These are phyloP conservation scores for Drosophila seguyi DNA, from an alignment of 1,140 invertebrate genomes.

Conservation along the genomic window DNA sequence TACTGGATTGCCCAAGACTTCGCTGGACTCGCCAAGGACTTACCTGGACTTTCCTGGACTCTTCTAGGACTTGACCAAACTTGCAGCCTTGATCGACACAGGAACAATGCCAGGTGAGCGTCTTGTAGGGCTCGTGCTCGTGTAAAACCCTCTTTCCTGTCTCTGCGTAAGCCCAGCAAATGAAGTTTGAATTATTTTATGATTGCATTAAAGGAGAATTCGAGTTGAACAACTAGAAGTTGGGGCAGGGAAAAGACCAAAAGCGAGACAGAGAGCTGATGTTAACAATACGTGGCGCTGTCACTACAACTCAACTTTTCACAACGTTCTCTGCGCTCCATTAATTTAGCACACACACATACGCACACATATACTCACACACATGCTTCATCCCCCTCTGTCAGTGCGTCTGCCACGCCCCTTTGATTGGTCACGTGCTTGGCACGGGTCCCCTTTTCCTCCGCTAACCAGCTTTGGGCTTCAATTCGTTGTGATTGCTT, in stretches of 20 bases:
- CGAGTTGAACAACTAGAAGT: not conserved
- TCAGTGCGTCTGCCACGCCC: constrained; percentile 22
- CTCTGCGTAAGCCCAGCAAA: constrained; percentile 11
- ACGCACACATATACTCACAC: constrained; percentile 7
- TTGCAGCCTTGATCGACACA: not conserved
- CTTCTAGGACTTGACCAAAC: not conserved
- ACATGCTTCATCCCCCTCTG: not conserved
- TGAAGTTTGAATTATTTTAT: constrained; percentile 60
- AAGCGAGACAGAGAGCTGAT: not conserved
- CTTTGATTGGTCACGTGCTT: constrained; percentile 75
- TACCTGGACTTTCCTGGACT: not conserved
- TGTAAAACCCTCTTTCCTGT: not conserved
- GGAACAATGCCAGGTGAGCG: not conserved
- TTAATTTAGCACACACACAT: constrained; percentile 59
- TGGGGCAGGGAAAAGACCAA: not conserved
- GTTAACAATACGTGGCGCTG: constrained; percentile 38
- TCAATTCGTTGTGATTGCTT: constrained; percentile 79
- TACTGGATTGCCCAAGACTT: not conserved
- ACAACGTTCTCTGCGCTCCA: constrained; percentile 29
- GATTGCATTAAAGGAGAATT: constrained; percentile 51
- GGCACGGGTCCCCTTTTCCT: constrained; percentile 20
- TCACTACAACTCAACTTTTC: constrained; percentile 34
- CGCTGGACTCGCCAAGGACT: not conserved
- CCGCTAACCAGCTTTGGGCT: constrained; percentile 32
- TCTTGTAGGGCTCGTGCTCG: not conserved